Conservation (phyloP, 2,113 vertebrate species). For the Oenanthe melanoleuca region DNA sequence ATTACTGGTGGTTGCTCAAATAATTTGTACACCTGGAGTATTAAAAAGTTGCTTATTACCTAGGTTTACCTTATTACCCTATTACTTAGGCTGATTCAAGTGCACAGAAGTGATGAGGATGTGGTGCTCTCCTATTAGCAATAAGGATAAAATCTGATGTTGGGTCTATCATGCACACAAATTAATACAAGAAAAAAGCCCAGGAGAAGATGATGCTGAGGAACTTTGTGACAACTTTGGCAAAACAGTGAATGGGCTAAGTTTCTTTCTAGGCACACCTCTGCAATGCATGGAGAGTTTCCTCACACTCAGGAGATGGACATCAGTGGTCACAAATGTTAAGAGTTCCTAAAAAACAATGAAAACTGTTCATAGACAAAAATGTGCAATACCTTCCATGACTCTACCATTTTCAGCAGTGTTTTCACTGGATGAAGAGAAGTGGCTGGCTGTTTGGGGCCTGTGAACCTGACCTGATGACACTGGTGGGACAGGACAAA, state of each 20-base stretch:
- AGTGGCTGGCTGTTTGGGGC: background rate
- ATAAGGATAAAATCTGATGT: background rate
- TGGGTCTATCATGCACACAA: accelerated
- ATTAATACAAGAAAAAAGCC: background rate
- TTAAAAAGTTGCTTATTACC: background rate
- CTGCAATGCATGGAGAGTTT: background rate
- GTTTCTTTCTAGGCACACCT: background rate
- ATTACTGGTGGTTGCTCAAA: background rate
- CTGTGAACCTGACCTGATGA: background rate
- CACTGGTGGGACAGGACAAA: background rate
- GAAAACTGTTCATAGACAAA: background rate
- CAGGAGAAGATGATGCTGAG: background rate
- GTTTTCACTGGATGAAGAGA: background rate
- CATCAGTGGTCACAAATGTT: background rate
- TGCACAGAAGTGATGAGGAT: background rate
- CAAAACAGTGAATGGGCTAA: background rate
- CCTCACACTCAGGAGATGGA: background rate
- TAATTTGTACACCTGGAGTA: background rate
- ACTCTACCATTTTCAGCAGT: background rate
- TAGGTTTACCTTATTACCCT: background rate
- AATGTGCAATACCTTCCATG: background rate
- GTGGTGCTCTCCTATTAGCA: background rate
- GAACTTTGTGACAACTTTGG: background rate
- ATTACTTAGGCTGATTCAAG: background rate
- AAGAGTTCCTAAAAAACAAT: background rate